Conservation (phyloP, 2,888 invertebrate species). For the Melanostoma mellinum region DNA sequence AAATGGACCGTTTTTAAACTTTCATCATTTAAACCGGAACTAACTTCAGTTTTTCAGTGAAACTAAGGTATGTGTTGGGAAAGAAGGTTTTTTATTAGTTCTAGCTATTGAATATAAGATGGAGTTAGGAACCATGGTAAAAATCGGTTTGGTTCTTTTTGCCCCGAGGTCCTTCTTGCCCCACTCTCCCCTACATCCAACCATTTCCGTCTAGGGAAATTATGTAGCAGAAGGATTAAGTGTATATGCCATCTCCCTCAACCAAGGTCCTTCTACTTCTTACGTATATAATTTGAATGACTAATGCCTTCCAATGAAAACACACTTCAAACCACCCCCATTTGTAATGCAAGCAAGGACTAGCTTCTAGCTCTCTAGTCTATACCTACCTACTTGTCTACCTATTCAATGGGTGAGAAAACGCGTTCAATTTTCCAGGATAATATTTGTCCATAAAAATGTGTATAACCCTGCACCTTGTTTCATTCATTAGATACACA, state of each 20-base stretch:
- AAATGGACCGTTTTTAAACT: too few species aligned
- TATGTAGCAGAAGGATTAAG: constrained; percentile 34
- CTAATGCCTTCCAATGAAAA: constrained; percentile 72
- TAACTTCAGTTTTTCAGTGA: too few species aligned
- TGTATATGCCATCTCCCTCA: constrained; percentile 38
- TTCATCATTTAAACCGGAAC: too few species aligned
- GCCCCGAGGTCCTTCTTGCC: too few species aligned
- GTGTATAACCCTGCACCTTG: constrained; percentile 69
- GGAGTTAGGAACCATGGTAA: too few species aligned
- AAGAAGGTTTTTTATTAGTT: too few species aligned
- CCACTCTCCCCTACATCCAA: too few species aligned
- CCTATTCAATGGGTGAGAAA: constrained; percentile 1
- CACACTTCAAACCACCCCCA: constrained; percentile 62
- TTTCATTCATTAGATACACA: constrained; percentile 50
- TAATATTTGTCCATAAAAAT: constrained; percentile 65
- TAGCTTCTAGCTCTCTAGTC: too few species aligned
- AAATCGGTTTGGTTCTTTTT: too few species aligned
- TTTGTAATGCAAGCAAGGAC: constrained; percentile 24
- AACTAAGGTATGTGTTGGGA: too few species aligned
- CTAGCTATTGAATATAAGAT: too few species aligned
- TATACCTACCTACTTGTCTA: neutral
- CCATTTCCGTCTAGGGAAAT: too few species aligned
- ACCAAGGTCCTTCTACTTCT: constrained; percentile 49
- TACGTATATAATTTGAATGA: constrained; percentile 64
- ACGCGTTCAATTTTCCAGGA: constrained; percentile 70